Evolutionary conservation across 2,888 invertebrate species (phyloP).

Genomic region (Eudasyphora cyanicolor): DNA sequence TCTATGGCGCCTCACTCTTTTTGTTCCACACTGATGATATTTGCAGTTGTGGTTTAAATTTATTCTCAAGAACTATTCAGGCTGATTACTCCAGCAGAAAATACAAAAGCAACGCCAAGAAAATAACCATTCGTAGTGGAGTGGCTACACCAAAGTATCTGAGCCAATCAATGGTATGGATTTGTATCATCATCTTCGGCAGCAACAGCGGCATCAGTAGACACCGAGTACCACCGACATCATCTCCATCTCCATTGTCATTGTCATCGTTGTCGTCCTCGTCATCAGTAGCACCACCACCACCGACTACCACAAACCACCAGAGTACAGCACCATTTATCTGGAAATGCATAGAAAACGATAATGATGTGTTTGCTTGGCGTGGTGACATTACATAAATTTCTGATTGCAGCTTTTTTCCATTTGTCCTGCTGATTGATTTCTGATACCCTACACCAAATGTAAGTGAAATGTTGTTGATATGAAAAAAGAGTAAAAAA

Average conservation of each 20-base stretch:
- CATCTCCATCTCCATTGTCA: not conserved
- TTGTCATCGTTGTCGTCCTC: conserved; percentile 7
- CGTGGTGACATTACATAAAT: conserved; percentile 62
- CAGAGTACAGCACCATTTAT: not conserved
- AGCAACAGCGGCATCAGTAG: conserved; percentile 4
- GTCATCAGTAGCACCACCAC: not conserved
- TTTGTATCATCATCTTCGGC: conserved; percentile 57
- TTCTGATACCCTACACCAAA: conserved; percentile 40
- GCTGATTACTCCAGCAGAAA: not conserved
- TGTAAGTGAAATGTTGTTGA: too few relatives aligned
- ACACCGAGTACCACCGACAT: conserved; percentile 8
- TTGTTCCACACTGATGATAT: not conserved
- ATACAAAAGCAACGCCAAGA: not conserved
- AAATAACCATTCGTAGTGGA: not conserved
- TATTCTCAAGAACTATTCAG: conserved; percentile 19
- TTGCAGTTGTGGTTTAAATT: not conserved
- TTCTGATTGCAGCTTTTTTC: conserved; percentile 54
- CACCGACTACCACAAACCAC: not conserved
- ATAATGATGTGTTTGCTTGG: conserved; percentile 39
- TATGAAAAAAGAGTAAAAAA: too few relatives aligned
- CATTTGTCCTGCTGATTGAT: conserved; percentile 19
- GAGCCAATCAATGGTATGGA: conserved; percentile 56
- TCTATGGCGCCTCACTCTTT: conserved; percentile 62
- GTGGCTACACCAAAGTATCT: conserved; percentile 12
- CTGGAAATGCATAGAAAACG: conserved; percentile 22